A percentile compares a stretch with the other conserved stretches of the same genome.
Evolutionary conservation across 1,140 invertebrate species (phyloP).

Genomic region (Drosophila pandora): DNA sequence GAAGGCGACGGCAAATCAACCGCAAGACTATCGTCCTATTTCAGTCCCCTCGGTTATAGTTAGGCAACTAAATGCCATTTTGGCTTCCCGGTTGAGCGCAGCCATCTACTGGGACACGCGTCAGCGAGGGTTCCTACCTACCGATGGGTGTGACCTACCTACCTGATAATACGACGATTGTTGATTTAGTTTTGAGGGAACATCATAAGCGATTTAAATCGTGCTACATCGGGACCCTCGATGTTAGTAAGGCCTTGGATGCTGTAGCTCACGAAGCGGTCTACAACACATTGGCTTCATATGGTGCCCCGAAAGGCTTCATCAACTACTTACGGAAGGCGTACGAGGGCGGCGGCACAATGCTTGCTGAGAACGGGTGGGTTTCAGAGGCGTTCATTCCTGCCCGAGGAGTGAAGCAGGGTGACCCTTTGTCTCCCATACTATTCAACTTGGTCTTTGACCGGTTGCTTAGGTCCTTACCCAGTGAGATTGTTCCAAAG

Average conservation of each 20-base stretch:
- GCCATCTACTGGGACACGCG: slow-evolving; percentile 22
- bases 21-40: slow-evolving; percentile 30
- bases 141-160: slow-evolving; percentile 34
- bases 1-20: slow-evolving; percentile 11
- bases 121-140: slow-evolving; percentile 27
- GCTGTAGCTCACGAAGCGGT: slow-evolving; percentile 89
- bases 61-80: slow-evolving; percentile 31
- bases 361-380: no score
- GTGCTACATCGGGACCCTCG: no score
- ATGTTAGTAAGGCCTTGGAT: neutral
- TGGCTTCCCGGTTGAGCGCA: slow-evolving; percentile 13
- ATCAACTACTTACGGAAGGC: slow-evolving; percentile 19
- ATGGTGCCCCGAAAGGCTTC: slow-evolving; percentile 16
- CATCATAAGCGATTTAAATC: neutral
- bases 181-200: slow-evolving; percentile 31
- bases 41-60: slow-evolving; percentile 26
- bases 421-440: no score
- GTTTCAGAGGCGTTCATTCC: slow-evolving; percentile 96
- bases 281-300: slow-evolving; percentile 7
- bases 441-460: slow-evolving; percentile 17
- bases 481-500: slow-evolving; percentile 26
- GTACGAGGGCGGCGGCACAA: slow-evolving; percentile 5
- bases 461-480: no score
- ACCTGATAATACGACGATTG: slow-evolving; percentile 38
- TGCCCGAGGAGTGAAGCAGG: slow-evolving; percentile 88